Evolutionary conservation across 2,797 vertebrate species (phyloP), one percentile per base, ranked within the genome.

Genomic region (Corythornis leucogaster): DNA sequence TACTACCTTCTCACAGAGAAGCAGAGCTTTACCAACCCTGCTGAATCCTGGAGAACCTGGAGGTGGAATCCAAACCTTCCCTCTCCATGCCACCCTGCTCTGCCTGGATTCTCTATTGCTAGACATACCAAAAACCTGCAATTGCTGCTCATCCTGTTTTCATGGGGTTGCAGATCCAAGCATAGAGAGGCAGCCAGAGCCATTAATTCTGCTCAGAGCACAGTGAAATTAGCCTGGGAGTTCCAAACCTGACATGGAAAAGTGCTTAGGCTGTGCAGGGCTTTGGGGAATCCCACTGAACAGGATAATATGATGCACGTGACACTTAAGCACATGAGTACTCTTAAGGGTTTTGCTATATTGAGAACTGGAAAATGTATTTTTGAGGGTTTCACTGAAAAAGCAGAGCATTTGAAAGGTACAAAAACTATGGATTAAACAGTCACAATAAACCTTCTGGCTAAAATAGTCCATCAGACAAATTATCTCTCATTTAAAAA

Each of bases 1-100:
- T 63, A 13, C 50, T 50, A 5, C 18, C 42, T 61, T 82, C 57
- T n/a, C 66, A 40, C 28, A 66, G 63, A 85, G 80, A 33, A 68
- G 38, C 59, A 48, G 42, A 46, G 15, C n/a, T 40, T 78, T 24
- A n/a, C 11, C 43, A 61, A 58, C 21, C 25, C 15, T 50, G 55
- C 62, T 1, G 3, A 66, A 54, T 79, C 59, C 48, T 0, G 0
- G 51, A n/a, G 30, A 0, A 3, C 40, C 57, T 54, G 33, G 26
- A 40, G 59, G 30, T 50, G 31, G 19, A 12, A 40, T 51, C 42
- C 74, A 43, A 69, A 67, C 30, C 9, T 85, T 73, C 19, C 50
- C 22, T 67, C 19, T 73, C 21, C 1, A 0, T 33, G 69, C 70
- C 26, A 30, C 28, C 12, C 68, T 40, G 13, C 33, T 85, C 46